Base-by-base conservation (phyloP, 2,888 invertebrate species). In the Sicus ferrugineus region DNA sequence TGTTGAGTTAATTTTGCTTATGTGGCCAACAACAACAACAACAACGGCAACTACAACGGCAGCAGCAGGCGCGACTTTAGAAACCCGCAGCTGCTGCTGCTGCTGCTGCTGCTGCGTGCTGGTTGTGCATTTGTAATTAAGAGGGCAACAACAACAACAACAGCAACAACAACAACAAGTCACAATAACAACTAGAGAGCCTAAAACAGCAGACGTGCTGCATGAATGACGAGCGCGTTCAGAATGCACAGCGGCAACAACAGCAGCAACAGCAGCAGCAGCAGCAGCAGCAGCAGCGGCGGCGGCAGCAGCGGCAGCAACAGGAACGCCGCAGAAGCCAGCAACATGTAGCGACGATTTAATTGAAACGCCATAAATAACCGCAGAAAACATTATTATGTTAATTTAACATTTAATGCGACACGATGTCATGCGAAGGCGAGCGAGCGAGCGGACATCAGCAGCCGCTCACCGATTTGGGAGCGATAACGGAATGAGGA, bases 311-410 rank as follows among this genome's bases (percentile, higher is more conserved):
- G 46, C 14, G 16, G 19, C 21, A n/a, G n/a, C n/a, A 38, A 31
- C 16, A 16, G 46, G 38, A 56, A 11, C 38, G 48, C 64, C n/a
- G 31, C 64, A 21, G 64, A 42, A n/a, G n/a, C n/a, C n/a, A 67
- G 46, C 67, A 67, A 67, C 68, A 58, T 68, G 68, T 63, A 68
- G 56, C 68, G 56, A 63, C 68, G 34, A 58, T 72, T 66, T 64
- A 72, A 72, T 72, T 72, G 72, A 72, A 72, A 72, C 69, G 69
- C 72, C 69, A 67, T 69, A 72, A 72, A 72, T 67, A 69, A 63
- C 69, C 34, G 63, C 23, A 28, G 61, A 64, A 67, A 69, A 69
- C 67, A 72, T 72, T 67, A 69, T 62, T 68, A 69, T 69, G 72
- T 69, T 69, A 67, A 72, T 69, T 69, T 67, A 56, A 72, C 72